Evolutionary conservation across 2,888 invertebrate genomes (phyloP), one percentile per base, ranked within the genome.

Genomic region (Ypsolopha sequella): DNA sequence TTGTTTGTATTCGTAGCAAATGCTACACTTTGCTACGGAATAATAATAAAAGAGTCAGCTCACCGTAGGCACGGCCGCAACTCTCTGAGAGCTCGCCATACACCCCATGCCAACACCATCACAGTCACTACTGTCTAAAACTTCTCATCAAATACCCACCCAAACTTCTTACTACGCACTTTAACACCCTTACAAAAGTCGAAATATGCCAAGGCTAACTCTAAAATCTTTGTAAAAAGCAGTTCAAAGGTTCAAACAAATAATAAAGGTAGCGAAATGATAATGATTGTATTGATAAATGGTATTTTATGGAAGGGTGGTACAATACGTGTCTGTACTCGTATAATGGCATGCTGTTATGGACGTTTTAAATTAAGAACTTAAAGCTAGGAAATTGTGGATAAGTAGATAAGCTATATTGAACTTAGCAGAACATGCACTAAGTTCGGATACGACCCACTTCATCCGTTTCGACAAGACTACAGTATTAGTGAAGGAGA

Each of bases 91-190:
- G 58, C 82, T 80, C 52, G 70, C 64, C 61, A 74, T 65, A 56
- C 84, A 82, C 56, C 85, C 85, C 85, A 85, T 85, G 52, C 60
- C 76, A 68, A 61, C 52, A 66, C 66, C 61, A 58, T 55, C 56
- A 45, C 43, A 47, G 36, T 47, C 36, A 36, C 47, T 13, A 14
- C 13, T 8, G 8, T 8, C 43, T 11, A 13, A 33, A 6, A 6
- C 24, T 35, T n/a, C 34, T 10, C 46, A 10, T 34, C 46, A 35
- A 35, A 33, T 34, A n/a, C 9, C 6, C 46, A 10, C 46, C 13
- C 9, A 6, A 7, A 24, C 38, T 38, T n/a, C 36, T 38, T 14
- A 48, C 48, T 6, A 8, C 24, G 13, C 14, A 24, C 14, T 36
- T n/a, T 33, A 11, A 36, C 13, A 6, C 47, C 50, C 41, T 55